These are phyloP conservation scores for Dryadula phaetusa DNA, from an alignment of 2,888 invertebrate genomes.

Conservation along the genomic window DNA sequence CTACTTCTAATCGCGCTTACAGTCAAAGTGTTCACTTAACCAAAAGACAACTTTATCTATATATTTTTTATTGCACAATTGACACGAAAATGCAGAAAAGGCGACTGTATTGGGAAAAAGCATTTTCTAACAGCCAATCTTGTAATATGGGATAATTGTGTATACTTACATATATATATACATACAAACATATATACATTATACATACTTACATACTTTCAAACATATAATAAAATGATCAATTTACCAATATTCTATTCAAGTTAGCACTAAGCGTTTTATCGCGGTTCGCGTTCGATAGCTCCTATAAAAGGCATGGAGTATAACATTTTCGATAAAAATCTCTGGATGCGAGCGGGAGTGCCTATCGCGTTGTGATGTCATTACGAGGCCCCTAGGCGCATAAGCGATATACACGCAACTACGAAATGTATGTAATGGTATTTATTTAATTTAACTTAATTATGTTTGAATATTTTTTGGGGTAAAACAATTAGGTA, in stretches of 20 bases:
- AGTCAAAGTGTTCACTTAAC: too few species aligned
- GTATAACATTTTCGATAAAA: slow-evolving; percentile 65
- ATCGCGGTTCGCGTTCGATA: slow-evolving; percentile 44
- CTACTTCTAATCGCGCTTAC: too few species aligned
- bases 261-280: slow-evolving; percentile 38
- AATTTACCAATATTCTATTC: slow-evolving; percentile 24
- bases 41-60: too few species aligned
- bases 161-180: too few species aligned
- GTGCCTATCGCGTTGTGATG: slow-evolving; percentile 74
- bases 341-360: slow-evolving; percentile 57
- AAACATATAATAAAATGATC: background rate
- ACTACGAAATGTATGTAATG: slow-evolving; percentile 48
- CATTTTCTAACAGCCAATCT: too few species aligned
- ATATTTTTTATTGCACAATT: too few species aligned
- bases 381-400: slow-evolving; percentile 67
- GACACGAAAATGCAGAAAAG: too few species aligned
- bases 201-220: background rate
- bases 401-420: slow-evolving; percentile 53
- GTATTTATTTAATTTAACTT: slow-evolving; percentile 14
- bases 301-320: slow-evolving; percentile 46
- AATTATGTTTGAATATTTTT: too few species aligned
- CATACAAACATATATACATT: too few species aligned
- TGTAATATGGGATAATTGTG: too few species aligned
- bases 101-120: too few species aligned
- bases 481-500: too few species aligned